phyloP scores from a whole-genome alignment of 2,888 invertebrate genomes.

The Microctonus aethiopoides region DNA sequence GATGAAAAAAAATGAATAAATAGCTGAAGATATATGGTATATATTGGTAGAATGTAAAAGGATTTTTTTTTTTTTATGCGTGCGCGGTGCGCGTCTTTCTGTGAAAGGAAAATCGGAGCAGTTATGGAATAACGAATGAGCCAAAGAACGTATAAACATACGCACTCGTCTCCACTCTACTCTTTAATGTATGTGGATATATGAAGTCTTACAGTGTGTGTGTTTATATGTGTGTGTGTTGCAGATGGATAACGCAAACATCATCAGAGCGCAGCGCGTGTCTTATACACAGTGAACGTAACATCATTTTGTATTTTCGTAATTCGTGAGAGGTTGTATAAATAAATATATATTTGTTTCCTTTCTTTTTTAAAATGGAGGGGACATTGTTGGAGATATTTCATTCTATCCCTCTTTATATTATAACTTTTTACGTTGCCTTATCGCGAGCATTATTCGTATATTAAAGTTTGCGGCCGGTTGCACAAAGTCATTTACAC shows the following conservation, averaged over 20 bases:
- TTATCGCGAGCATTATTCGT: conserved; percentile 25
- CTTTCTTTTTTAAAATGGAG: conserved; percentile 7
- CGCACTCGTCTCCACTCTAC: neutral
- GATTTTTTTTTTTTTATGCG: neutral
- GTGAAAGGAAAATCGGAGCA: conserved; percentile 1
- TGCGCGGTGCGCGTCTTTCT: neutral
- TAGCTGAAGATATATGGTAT: neutral
- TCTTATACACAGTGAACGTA: conserved; percentile 27
- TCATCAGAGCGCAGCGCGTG: neutral
- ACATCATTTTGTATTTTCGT: conserved; percentile 35
- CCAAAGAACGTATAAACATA: neutral
- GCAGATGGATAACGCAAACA: conserved; percentile 8
- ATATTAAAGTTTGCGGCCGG: conserved; percentile 33
- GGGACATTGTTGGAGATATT: neutral
- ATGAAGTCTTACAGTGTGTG: neutral
- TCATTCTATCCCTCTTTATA: neutral
- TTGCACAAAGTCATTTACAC: conserved; percentile 43
- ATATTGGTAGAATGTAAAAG: neutral
- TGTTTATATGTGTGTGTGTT: neutral
- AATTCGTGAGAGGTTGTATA: conserved; percentile 16
- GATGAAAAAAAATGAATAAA: neutral
- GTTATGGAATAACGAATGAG: conserved; percentile 2
- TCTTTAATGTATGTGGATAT: neutral
- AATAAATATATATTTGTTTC: conserved; percentile 23
- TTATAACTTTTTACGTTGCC: neutral